A percentile compares a stretch with the other conserved stretches of the same genome.
Evolutionary conservation across 2,113 vertebrate genomes (phyloP).

Genomic region (Myrmophylax atrothorax): DNA sequence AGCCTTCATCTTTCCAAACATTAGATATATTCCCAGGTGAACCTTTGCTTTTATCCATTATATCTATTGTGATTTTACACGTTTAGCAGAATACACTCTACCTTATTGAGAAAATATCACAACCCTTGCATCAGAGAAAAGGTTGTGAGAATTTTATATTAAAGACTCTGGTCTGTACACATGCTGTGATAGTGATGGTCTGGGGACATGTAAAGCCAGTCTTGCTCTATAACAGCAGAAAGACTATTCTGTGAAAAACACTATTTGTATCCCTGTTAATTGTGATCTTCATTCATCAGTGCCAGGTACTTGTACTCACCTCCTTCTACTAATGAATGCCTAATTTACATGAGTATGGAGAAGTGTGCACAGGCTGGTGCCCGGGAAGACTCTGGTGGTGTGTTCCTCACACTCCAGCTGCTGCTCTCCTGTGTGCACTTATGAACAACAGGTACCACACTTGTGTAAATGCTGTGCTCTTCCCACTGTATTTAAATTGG

Average conservation of each 20-base stretch:
- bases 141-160: background rate
- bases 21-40: background rate
- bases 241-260: background rate
- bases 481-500: background rate
- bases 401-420: background rate
- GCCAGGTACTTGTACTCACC: background rate
- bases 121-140: background rate
- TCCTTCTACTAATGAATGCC: background rate
- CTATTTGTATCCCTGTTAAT: background rate
- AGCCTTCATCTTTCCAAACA: background rate
- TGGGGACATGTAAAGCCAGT: background rate
- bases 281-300: background rate
- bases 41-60: background rate
- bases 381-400: background rate
- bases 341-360: background rate
- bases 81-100: background rate
- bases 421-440: background rate
- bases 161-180: background rate
- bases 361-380: background rate
- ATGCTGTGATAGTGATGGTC: background rate
- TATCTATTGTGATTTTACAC: background rate
- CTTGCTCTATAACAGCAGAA: background rate
- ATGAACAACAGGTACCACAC: background rate
- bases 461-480: background rate
- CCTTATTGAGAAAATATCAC: background rate